Percentiles rank a stretch among this genome's conserved stretches.
phyloP scores from a whole-genome alignment of 2,113 vertebrate genomes.

The Megaleporinus macrocephalus region DNA sequence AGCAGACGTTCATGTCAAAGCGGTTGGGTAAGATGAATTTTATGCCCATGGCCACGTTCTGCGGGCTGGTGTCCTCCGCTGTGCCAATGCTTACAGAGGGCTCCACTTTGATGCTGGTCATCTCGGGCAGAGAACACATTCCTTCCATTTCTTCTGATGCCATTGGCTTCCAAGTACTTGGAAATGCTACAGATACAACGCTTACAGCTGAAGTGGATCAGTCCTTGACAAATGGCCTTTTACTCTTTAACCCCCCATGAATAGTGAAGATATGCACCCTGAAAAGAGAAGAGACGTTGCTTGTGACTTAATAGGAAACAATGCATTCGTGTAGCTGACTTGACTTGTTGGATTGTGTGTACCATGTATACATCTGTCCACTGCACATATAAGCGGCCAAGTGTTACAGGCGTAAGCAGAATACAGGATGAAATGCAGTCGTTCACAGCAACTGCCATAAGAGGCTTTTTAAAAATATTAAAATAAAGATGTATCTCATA shows the following conservation, averaged over 20 bases:
- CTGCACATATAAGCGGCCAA: neutral
- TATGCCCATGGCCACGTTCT: conserved; percentile 93
- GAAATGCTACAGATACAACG: conserved; percentile 57
- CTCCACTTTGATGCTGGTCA: conserved; percentile 89
- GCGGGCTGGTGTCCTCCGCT: conserved; percentile 77
- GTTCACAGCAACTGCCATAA: too few species aligned
- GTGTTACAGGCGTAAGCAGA: neutral
- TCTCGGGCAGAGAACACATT: conserved; percentile 83
- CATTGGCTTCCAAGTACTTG: conserved; percentile 63
- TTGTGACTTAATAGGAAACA: neutral
- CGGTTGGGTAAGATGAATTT: conserved; percentile 97
- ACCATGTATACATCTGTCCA: neutral
- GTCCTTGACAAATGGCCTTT: neutral
- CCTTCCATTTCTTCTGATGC: conserved; percentile 85
- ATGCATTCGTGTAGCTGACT: neutral
- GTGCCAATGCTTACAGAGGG: conserved; percentile 76
- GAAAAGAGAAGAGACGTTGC: neutral
- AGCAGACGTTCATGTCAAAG: conserved; percentile 99
- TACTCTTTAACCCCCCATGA: neutral
- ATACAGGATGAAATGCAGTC: too few species aligned
- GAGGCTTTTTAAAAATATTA: too few species aligned
- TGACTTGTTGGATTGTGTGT: neutral
- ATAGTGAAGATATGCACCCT: neutral
- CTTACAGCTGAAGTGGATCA: conserved; percentile 62
- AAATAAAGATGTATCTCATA: too few species aligned